A percentile compares a stretch with the other conserved stretches of the same genome.
phyloP scores from a whole-genome alignment of 2,888 invertebrate species.

The Melangyna quadrimaculata region DNA sequence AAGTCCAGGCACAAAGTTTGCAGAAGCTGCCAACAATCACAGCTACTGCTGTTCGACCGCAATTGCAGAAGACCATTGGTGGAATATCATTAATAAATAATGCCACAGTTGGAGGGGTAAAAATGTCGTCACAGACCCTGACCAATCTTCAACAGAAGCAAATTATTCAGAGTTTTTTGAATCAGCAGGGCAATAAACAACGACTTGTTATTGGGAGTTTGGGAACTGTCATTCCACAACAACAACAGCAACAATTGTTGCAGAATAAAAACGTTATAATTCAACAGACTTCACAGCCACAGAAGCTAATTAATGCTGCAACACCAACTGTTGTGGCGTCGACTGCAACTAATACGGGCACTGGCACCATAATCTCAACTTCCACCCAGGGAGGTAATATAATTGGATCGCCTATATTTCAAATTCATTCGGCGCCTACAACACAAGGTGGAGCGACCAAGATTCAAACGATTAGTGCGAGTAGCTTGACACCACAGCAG shows the following conservation, averaged over 20 bases:
- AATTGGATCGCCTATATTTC: conserved; percentile 73
- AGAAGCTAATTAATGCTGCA: conserved; percentile 72
- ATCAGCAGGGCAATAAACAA: conserved; percentile 71
- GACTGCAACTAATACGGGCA: conserved; percentile 46
- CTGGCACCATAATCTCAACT: conserved; percentile 60
- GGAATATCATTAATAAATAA: conserved; percentile 73
- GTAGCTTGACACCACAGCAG: conserved; percentile 78
- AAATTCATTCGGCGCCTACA: conserved; percentile 73
- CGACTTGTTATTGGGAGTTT: conserved; percentile 61
- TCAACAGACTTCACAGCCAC: conserved; percentile 76
- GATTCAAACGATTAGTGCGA: conserved; percentile 77
- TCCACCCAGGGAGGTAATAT: conserved; percentile 54
- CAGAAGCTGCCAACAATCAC: conserved; percentile 60
- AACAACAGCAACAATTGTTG: conserved; percentile 62
- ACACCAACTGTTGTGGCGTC: conserved; percentile 71
- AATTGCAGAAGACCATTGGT: conserved; percentile 70
- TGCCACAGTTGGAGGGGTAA: conserved; percentile 73
- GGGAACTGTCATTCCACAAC: conserved; percentile 57
- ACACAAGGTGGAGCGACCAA: conserved; percentile 73
- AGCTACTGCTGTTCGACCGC: conserved; percentile 67
- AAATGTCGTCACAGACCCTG: conserved; percentile 79
- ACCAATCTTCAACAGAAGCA: conserved; percentile 79
- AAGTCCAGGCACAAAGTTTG: conserved; percentile 39
- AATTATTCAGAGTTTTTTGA: conserved; percentile 76
- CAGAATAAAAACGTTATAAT: conserved; percentile 73